phyloP scores from a whole-genome alignment of 2,888 invertebrate genomes.

The Stenichneumon culpator region DNA sequence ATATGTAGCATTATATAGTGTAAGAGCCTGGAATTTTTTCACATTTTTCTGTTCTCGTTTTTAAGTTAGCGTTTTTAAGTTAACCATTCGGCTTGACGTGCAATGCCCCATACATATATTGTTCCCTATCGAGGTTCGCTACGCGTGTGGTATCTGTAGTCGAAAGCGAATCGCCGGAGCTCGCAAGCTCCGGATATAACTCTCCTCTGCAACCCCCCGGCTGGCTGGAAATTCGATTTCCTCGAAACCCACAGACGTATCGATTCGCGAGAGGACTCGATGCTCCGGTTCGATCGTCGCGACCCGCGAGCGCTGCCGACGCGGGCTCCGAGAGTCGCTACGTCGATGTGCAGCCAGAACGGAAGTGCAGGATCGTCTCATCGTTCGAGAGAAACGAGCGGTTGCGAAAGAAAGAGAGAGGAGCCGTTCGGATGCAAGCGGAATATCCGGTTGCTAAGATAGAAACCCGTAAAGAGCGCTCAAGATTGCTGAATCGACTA shows the following conservation, averaged over 20 bases:
- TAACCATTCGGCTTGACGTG: too few relatives aligned
- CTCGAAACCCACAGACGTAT: slow-evolving; percentile 52
- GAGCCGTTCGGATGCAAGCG: slow-evolving; percentile 28
- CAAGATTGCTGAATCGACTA: slow-evolving; percentile 14
- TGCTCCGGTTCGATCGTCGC: slow-evolving; percentile 20
- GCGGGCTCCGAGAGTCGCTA: neutral
- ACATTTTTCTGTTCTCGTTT: too few relatives aligned
- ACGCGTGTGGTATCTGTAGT: slow-evolving; percentile 10
- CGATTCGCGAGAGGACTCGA: slow-evolving; percentile 46
- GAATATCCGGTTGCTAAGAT: slow-evolving; percentile 50
- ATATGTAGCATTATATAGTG: too few relatives aligned
- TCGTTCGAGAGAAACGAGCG: slow-evolving; percentile 37
- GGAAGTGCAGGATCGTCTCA: slow-evolving; percentile 36
- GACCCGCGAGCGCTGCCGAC: slow-evolving; percentile 30
- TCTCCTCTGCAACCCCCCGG: slow-evolving; percentile 4
- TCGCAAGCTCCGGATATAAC: slow-evolving; percentile 48
- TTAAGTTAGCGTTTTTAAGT: too few relatives aligned
- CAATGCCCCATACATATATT: too few relatives aligned
- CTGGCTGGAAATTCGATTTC: slow-evolving; percentile 61
- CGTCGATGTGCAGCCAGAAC: neutral
- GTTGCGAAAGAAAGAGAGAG: slow-evolving; percentile 18
- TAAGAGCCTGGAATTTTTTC: too few relatives aligned
- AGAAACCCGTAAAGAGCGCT: slow-evolving; percentile 18
- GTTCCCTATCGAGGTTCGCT: neutral
- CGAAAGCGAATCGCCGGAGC: slow-evolving; percentile 45